Evolutionary conservation across 1,140 invertebrate species (phyloP), one percentile per base, ranked within the genome.

Genomic region (Sinella curviseta): DNA sequence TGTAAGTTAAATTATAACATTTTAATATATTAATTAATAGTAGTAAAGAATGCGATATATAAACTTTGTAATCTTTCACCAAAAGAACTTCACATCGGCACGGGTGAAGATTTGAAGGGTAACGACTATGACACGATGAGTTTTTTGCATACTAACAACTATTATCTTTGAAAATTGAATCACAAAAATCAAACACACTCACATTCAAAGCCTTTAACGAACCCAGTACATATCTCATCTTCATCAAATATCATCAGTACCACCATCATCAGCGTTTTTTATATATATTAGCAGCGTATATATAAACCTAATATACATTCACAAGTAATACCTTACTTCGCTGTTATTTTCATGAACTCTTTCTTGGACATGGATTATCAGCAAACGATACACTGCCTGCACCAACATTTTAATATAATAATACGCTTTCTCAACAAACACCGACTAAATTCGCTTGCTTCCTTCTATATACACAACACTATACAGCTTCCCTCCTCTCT

Each of bases 21-120:
- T 76, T 30, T 16, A 14, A 8, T 39, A 39, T 24, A 36, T 76
- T 8, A 14, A 39, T 30, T 74, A 30, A 34, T 33, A 74, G n/a
- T 33, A 30, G 31, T 74, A 74, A 74, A 20, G 20, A 74, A 30
- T 20, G 31, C 26, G 73, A 74, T 33, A n/a, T n/a, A n/a, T n/a
- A 74, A 74, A 74, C 33, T 74, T 26, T 33, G 73, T 33, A 74
- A 16, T 26, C 39, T 48, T 48, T 60, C 57, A 60, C 39, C 39
- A 48, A 48, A 48, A 48, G 20, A 48, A 60, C 57, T 26, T 60
- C 57, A 8, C 39, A 4, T 48, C 39, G n/a, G n/a, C 39, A 48
- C 39, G 4, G 39, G 4, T 48, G 39, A 48, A 48, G 17, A 20
- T 48, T 48, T 48, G 39, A 48, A 48, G 39, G 39, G 39, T 48